Evolutionary conservation across 2,113 vertebrate genomes (phyloP), one percentile per base, ranked within the genome.

Genomic region (Phrynosoma blainvillii): DNA sequence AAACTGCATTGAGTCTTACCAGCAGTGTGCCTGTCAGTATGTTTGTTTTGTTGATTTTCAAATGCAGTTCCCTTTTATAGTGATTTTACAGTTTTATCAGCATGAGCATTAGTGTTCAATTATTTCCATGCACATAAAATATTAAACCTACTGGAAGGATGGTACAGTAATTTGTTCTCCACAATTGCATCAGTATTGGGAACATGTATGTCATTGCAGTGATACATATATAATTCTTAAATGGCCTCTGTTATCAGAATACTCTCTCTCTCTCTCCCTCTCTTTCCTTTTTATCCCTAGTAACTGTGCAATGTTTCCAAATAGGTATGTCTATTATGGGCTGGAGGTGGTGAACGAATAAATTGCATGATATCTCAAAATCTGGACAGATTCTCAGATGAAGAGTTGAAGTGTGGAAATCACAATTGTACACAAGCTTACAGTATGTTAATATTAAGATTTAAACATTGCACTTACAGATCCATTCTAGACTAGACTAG

Each of bases 51-150:
- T 54, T 2, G 25, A 1, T 71, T 36, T 84, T n/a, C 4, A 87
- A 77, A 40, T 92, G 12, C 42, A 77, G 71, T 78, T 79, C 0
- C 5, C 13, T 40, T 78, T 2, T 16, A 78, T 82, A 70, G 27
- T 18, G 27, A 13, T 25, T 88, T 62, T 70, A 23, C 4, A n/a
- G 75, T 42, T 66, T 90, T 89, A 0, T 0, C 12, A 86, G 40
- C 52, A n/a, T 42, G 86, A 84, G 36, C 12, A 59, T 82, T 74
- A 7, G 5, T 87, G 21, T 79, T n/a, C 66, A 68, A 27, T 23
- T 89, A n/a, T 89, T 82, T n/a, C 87, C 66, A 23, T 42, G 74
- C 12, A 10, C 11, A 13, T 75, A 54, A 74, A 76, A 91, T 90
- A 84, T 8, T 68, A 85, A 88, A 88, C 74, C 36, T 84, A 36